Base-by-base conservation (phyloP, 2,797 vertebrate species). In the Premnoplex brunnescens region DNA sequence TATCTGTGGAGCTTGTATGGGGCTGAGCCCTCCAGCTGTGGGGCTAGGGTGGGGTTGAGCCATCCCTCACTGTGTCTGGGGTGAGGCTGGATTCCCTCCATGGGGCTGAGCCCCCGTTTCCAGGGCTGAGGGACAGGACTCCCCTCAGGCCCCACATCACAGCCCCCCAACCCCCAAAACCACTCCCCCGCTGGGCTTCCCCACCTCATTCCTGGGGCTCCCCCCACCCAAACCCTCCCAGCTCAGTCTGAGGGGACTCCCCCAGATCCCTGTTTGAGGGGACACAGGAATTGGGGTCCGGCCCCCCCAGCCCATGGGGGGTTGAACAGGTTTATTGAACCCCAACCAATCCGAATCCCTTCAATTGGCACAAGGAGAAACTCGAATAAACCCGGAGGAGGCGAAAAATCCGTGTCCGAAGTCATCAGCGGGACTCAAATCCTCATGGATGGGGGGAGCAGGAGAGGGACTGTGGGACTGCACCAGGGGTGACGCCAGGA, bases 271-370 rank as follows among this genome's bases (percentile, higher is more conserved):
- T 0, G 7, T 18, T 56, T 15, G 16, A 37, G 14, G 86, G 20
- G 5, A 83, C 16, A 56, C 63, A 89, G 56, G 49, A 69, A 49
- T 4, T 30, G 43, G 78, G 78, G 49, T 69, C 56, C 5, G 8
- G 48, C 56, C 78, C 62, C 68, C 87, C 82, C 11, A 8, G 78
- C 71, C 71, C 72, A 9, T 51, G 51, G 5, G 79, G 67, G 69
- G 72, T 17, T 63, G 49, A 89, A 89, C 64, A 83, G 24, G 28
- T 89, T 89, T 89, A 89, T 89, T 89, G 87, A 89, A 64, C 49
- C 69, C 49, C 48, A 34, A 83, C 28, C 6, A 0, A 77, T 22
- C 37, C 14, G 4, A 72, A 89, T 77, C 87, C 79, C 87, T 83
- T 64, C 79, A 26, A 64, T 22, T 64, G 83, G 44, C 64, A 79